Evolutionary conservation across 2,888 invertebrate species (phyloP).

Genomic region (Operophtera brumata): DNA sequence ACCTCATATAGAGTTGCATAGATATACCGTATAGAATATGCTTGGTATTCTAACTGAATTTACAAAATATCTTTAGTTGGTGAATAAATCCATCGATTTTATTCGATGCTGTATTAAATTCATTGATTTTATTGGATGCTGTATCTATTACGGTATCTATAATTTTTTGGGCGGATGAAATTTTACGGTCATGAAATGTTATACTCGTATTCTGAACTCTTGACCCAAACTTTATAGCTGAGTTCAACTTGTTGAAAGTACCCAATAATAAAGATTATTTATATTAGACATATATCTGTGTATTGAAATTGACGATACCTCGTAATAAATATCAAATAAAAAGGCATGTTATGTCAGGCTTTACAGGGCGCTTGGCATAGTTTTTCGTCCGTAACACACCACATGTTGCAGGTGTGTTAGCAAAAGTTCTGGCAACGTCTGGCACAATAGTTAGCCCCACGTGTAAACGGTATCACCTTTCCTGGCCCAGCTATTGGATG

Average conservation of each 20-base stretch:
- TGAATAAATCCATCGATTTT: slow-evolving; percentile 22
- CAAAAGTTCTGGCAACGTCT: no score
- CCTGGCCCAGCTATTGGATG: no score
- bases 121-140: slow-evolving; percentile 20
- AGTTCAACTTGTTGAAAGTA: neutral
- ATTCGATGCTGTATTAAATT: slow-evolving; percentile 18
- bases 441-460: no score
- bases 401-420: no score
- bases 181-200: slow-evolving; percentile 2
- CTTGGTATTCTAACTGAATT: slow-evolving; percentile 3
- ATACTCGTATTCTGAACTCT: slow-evolving; percentile 4
- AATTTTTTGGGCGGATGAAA: neutral
- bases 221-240: slow-evolving; percentile 8
- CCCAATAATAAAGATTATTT: neutral
- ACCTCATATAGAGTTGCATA: slow-evolving; percentile 30
- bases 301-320: no score
- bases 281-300: neutral
- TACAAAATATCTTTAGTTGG: slow-evolving; percentile 9
- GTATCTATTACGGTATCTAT: slow-evolving; percentile 4
- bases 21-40: slow-evolving; percentile 18
- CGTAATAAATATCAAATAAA: no score
- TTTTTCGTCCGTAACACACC: no score
- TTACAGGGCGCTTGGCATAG: no score
- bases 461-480: no score
- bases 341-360: no score